Evolutionary conservation across 2,113 vertebrate species (phyloP).

Genomic region (Axis porcinus): DNA sequence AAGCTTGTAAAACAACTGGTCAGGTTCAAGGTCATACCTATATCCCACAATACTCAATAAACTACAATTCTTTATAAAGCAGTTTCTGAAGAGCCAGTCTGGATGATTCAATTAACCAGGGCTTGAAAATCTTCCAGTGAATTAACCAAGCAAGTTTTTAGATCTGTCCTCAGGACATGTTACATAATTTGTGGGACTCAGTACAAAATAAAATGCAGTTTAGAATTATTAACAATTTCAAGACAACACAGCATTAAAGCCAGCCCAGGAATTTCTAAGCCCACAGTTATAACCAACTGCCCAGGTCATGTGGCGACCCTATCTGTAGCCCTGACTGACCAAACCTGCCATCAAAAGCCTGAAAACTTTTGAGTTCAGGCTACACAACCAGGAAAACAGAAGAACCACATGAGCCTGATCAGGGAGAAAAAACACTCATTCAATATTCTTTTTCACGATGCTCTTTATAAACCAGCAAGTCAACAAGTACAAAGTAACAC

Average conservation of each 20-base stretch:
- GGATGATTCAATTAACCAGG: neutral
- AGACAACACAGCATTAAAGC: neutral
- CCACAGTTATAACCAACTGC: fast-evolving
- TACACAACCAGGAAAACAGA: neutral
- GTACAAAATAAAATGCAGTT: neutral
- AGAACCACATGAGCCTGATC: neutral
- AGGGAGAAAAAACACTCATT: neutral
- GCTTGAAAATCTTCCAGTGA: neutral
- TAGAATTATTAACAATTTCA: neutral
- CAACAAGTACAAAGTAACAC: neutral
- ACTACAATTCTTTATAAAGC: neutral
- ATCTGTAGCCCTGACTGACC: neutral
- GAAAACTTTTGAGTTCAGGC: neutral
- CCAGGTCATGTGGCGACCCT: fast-evolving
- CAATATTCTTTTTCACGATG: neutral
- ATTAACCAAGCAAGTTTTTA: neutral
- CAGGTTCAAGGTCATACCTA: neutral
- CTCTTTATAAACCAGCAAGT: neutral
- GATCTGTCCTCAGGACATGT: neutral
- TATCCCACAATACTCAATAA: neutral
- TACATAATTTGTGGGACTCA: neutral
- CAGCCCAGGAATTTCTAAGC: neutral
- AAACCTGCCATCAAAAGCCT: neutral
- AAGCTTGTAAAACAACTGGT: neutral
- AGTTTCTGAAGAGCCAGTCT: neutral